Evolutionary conservation across 2,113 vertebrate species (phyloP).

Genomic region (Otolemur garnettii): DNA sequence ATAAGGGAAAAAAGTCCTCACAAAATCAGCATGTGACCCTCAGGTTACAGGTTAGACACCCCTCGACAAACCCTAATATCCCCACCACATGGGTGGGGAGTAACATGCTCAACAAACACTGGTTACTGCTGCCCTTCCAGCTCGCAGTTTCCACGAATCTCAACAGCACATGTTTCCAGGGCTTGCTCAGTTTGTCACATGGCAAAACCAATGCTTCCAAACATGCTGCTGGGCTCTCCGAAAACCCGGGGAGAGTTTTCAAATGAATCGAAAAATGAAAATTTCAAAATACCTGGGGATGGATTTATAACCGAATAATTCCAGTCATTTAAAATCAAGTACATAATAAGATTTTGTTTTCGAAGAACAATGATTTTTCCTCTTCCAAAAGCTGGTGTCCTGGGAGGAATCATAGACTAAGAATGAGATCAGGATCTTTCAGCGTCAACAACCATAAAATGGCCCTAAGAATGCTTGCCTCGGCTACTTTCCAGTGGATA

Average conservation of each 20-base stretch:
- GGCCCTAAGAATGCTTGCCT: neutral
- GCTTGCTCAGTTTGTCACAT: neutral
- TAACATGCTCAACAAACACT: no score
- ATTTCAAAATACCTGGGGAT: conserved; percentile 44
- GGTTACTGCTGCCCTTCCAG: neutral
- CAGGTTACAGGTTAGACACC: no score
- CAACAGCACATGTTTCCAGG: neutral
- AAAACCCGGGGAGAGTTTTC: conserved; percentile 12
- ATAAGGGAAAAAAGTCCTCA: no score
- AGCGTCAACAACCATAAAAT: neutral
- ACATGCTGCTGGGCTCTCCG: neutral
- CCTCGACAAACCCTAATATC: neutral
- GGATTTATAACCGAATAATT: conserved; percentile 2
- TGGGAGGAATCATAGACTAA: neutral
- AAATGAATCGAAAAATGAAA: neutral
- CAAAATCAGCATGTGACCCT: no score
- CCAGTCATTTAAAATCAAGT: neutral
- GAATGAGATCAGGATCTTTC: neutral
- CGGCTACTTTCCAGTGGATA: neutral
- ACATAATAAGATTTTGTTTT: neutral
- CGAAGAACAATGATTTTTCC: neutral
- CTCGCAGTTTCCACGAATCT: neutral
- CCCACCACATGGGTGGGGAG: neutral
- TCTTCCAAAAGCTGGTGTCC: neutral
- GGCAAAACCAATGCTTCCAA: neutral